Evolutionary conservation across 1,140 invertebrate species (phyloP).

Genomic region (Saccostrea glomerata): DNA sequence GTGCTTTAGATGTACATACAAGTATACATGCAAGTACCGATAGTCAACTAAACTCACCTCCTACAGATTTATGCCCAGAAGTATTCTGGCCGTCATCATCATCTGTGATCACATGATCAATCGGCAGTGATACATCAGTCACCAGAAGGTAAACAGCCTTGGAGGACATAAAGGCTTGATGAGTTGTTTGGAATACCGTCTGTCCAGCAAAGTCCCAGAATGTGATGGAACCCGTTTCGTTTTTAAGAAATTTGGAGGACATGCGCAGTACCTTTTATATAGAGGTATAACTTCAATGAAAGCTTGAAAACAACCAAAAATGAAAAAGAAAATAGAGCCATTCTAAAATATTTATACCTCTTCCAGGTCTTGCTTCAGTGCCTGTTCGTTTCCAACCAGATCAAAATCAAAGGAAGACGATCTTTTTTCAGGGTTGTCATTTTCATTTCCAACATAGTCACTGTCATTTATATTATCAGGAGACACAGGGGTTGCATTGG

Average conservation of each 20-base stretch:
- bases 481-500: not conserved
- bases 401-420: not conserved
- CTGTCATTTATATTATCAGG: not conserved
- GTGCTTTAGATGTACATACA: too few species aligned
- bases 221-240: slow-evolving; percentile 16
- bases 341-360: not conserved
- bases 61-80: not conserved
- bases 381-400: not conserved
- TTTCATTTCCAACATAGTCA: not conserved
- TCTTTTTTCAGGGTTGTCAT: not conserved
- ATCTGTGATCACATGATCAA: not conserved
- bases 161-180: slow-evolving; percentile 17
- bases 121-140: slow-evolving; percentile 1
- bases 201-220: slow-evolving; percentile 39
- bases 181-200: slow-evolving; percentile 34
- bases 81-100: not conserved
- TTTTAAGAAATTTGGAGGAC: slow-evolving; percentile 17
- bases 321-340: not conserved
- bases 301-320: not conserved
- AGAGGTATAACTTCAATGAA: not conserved
- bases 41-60: not conserved
- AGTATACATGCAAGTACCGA: too few species aligned
- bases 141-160: slow-evolving; percentile 30
- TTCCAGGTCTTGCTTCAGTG: not conserved
- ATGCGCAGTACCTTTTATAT: not conserved